Percentiles rank a stretch among this genome's conserved stretches.
Conservation (phyloP, 2,113 vertebrate genomes). For the Burhinus oedicnemus region DNA sequence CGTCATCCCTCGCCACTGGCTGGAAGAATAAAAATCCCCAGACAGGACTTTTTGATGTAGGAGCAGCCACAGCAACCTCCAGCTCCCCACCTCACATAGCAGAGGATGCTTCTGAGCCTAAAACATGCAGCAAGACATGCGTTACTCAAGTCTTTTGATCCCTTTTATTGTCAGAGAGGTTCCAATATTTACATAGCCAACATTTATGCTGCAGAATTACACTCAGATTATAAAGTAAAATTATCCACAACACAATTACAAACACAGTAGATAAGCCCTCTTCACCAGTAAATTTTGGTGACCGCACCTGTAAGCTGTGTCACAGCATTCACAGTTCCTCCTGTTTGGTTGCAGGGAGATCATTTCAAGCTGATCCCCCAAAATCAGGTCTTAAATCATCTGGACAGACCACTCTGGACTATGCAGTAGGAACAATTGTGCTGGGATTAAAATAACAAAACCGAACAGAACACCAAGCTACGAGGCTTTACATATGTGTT, state of each 20-base stretch:
- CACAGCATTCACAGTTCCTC: background rate
- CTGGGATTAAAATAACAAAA: background rate
- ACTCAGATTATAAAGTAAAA: background rate
- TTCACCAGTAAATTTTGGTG: background rate
- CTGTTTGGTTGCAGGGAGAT: background rate
- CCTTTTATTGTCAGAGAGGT: background rate
- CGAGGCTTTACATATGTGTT: accelerated
- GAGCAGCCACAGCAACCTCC: background rate
- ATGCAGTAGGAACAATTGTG: background rate
- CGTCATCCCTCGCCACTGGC: accelerated
- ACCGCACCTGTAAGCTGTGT: accelerated
- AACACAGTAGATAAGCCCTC: background rate
- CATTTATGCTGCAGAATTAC: background rate
- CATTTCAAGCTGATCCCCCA: background rate
- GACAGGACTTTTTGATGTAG: background rate
- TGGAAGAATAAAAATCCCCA: background rate
- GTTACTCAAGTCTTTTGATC: background rate
- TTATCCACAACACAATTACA: accelerated
- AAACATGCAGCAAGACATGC: accelerated
- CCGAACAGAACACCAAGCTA: background rate
- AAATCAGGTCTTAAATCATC: background rate
- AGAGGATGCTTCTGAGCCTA: background rate
- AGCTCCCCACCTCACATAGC: accelerated
- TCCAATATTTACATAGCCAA: background rate
- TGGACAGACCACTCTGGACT: background rate